A percentile compares a stretch with the other conserved stretches of the same genome.
These are phyloP conservation scores for Hyalella azteca DNA, from an alignment of 2,888 invertebrate genomes.

Conservation along the genomic window DNA sequence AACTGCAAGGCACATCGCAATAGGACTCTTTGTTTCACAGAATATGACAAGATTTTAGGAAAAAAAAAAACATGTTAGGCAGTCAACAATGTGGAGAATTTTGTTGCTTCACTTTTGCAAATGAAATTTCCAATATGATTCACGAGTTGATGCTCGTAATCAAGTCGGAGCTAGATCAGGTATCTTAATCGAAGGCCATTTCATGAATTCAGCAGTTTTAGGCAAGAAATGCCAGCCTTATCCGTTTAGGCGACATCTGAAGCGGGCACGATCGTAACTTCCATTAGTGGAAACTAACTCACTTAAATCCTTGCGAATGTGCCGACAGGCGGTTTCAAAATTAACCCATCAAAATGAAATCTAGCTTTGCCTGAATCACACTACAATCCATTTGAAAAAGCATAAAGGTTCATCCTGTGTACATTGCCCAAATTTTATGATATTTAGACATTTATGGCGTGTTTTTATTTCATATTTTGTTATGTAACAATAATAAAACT, in stretches of 20 bases:
- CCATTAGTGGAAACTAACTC: slow-evolving; percentile 28
- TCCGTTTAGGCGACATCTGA: slow-evolving; percentile 24
- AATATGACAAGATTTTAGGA: too few relatives aligned
- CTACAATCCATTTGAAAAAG: background rate
- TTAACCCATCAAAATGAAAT: background rate
- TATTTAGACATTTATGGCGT: too few relatives aligned
- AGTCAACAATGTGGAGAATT: too few relatives aligned
- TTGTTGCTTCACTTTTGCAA: background rate
- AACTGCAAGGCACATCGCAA: too few relatives aligned
- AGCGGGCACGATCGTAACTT: background rate
- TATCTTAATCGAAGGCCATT: slow-evolving; percentile 8
- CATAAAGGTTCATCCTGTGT: too few relatives aligned
- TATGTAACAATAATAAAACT: too few relatives aligned
- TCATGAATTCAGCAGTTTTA: background rate
- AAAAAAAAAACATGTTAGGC: too few relatives aligned
- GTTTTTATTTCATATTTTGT: too few relatives aligned
- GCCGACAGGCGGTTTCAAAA: slow-evolving; percentile 1
- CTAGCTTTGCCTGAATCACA: too few relatives aligned
- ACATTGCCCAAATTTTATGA: too few relatives aligned
- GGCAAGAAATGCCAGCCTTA: background rate
- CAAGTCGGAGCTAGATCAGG: background rate
- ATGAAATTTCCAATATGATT: background rate
- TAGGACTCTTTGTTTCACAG: too few relatives aligned
- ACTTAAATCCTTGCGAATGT: background rate
- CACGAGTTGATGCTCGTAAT: background rate